Conservation (phyloP, 2,888 invertebrate species). For the Eugnorisma glareosa region DNA sequence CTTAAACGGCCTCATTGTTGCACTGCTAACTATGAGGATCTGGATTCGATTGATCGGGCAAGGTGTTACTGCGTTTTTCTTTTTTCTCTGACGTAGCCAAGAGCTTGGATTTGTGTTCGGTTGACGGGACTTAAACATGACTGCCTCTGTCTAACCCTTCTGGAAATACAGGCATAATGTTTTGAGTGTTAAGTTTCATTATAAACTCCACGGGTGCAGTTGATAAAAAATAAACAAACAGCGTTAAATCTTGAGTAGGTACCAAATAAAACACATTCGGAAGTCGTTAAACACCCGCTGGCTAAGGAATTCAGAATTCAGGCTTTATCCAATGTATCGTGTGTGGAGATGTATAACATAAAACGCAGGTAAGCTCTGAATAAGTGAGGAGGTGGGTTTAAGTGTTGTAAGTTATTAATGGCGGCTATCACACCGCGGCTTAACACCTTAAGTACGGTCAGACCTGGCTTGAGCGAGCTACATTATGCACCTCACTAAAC, state of each 20-base stretch:
- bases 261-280: slow-evolving; percentile 5
- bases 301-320: slow-evolving; percentile 46
- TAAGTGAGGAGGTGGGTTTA: slow-evolving; percentile 75
- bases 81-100: background rate
- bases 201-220: background rate
- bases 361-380: slow-evolving; percentile 74
- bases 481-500: slow-evolving; percentile 79
- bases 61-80: background rate
- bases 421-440: slow-evolving; percentile 78
- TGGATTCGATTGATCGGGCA: background rate
- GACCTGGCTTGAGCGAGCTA: slow-evolving; percentile 69
- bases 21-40: background rate
- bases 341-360: slow-evolving; percentile 64
- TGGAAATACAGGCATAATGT: background rate
- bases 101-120: background rate
- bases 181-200: background rate
- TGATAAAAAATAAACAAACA: background rate
- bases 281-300: background rate
- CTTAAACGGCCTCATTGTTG: background rate
- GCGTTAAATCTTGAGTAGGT: background rate
- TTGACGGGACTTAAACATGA: background rate
- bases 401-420: slow-evolving; percentile 84
- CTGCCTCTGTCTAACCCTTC: background rate
- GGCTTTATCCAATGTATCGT: slow-evolving; percentile 48
- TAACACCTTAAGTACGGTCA: slow-evolving; percentile 85